Evolutionary conservation across 92 coral and sea anemone species (phyloP), one percentile per base, ranked within the genome.

Genomic region (Plumapathes pennacea): DNA sequence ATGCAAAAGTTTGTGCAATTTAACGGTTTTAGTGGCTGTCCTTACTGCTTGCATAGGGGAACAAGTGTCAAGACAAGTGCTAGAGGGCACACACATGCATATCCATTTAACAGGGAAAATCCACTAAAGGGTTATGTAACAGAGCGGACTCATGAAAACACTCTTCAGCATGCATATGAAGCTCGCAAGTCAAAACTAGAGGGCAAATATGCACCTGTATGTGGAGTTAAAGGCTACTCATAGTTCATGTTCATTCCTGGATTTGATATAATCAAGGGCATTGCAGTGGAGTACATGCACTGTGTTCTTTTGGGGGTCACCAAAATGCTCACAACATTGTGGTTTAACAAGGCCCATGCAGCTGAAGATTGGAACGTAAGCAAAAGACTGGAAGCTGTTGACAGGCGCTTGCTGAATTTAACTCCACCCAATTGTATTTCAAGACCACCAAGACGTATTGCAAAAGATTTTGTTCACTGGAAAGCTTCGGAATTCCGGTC

Each of bases 401-500:
- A 85, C 28, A 61, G 23, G 48, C 62, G 72, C 10, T 46, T 79
- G 42, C 57, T 78, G 2, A 53, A 53, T 30, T 50, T 78, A 8
- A 50, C 42, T 22, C 94, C 84, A 22, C 94, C 81, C 0, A 74
- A 71, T 42, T 78, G 79, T 33, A 85, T 85, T 61, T 58, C 91
- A 18, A 10, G 86, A 39, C 38, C 73, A 57, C 86, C 86, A 7
- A 53, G 83, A 42, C 74, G 84, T 54, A 76, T 80, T 2, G 9
- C 50, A 4, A 62, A 58, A 11, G 59, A 73, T 46, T 69, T 33
- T 50, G 65, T 67, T 51, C 94, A 74, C 39, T 70, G 72, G 62
- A 85, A 85, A 49, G 88, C 88, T 1, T 85, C 88, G 8, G 94
- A 85, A 50, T 70, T 69, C 33, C 32, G 84, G 13, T 73, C 88